A percentile compares a stretch with the other conserved stretches of the same genome.
Conservation (phyloP, 2,797 vertebrate species). For the Gallinago nigripennis region DNA sequence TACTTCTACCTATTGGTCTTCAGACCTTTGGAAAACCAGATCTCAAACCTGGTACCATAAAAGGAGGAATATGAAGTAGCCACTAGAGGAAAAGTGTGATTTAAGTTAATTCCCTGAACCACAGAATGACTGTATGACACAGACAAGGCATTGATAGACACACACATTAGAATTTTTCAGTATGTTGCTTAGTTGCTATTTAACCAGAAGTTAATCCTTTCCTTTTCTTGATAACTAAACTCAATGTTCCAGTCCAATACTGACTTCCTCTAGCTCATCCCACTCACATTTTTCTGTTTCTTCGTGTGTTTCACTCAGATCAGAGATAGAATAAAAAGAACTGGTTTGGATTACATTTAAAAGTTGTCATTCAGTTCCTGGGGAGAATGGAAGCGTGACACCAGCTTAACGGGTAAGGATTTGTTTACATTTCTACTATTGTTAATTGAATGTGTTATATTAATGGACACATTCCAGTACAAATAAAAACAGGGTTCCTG, state of each 20-base stretch:
- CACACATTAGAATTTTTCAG: not conserved
- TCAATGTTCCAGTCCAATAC: not conserved
- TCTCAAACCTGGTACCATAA: not conserved
- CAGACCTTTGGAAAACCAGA: not conserved
- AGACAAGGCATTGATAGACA: not conserved
- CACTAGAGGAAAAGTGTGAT: not conserved
- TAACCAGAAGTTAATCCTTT: not conserved
- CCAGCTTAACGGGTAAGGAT: not conserved
- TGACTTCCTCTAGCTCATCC: not conserved
- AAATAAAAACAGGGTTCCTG: not conserved
- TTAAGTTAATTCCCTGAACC: not conserved
- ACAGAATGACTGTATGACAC: not conserved
- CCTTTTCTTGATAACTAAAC: not conserved
- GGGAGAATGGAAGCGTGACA: not conserved
- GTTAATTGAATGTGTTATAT: not conserved
- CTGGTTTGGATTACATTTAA: not conserved
- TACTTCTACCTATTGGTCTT: not conserved
- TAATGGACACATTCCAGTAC: not conserved
- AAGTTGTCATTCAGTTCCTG: not conserved
- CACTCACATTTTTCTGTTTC: not conserved
- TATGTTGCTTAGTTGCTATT: not conserved
- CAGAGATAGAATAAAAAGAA: not conserved
- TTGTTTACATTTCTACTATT: not conserved
- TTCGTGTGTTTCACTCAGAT: not conserved
- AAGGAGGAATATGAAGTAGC: not conserved